A percentile compares a stretch with the other conserved stretches of the same genome.
phyloP scores from a whole-genome alignment of 2,113 vertebrate genomes.

The Mugil cephalus region DNA sequence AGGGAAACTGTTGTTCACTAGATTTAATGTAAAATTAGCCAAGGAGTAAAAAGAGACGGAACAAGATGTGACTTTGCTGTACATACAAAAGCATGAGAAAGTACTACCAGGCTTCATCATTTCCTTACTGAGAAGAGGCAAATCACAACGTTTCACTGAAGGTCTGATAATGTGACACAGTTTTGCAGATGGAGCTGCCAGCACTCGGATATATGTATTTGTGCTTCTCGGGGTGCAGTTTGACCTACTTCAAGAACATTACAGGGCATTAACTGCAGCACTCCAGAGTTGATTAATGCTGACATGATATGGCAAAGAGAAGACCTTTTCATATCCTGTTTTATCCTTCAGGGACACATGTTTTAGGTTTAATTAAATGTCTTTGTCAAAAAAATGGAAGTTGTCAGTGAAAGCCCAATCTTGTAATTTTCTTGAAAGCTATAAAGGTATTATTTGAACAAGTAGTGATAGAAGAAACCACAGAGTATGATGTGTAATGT shows the following conservation, averaged over 20 bases:
- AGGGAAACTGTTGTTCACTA: too few relatives aligned
- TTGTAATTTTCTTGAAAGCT: background rate
- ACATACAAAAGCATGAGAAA: conserved; percentile 1
- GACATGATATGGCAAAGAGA: conserved; percentile 13
- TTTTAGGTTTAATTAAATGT: conserved; percentile 23
- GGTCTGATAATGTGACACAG: background rate
- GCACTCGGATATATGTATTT: background rate
- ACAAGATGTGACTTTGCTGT: background rate
- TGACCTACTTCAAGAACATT: conserved; percentile 34
- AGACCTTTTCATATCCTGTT: conserved; percentile 20
- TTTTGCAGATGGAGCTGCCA: background rate
- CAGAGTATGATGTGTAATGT: background rate
- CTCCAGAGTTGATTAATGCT: conserved; percentile 8
- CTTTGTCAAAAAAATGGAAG: conserved; percentile 9
- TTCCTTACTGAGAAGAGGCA: background rate
- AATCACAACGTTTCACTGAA: background rate
- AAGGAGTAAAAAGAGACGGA: background rate
- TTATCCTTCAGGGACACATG: background rate
- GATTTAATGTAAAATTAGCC: background rate
- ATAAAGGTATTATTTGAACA: background rate
- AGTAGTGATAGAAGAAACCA: background rate
- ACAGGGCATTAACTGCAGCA: background rate
- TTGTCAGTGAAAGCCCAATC: background rate
- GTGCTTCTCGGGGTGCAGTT: background rate
- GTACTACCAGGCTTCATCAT: background rate